Percentiles rank a stretch among this genome's conserved stretches.
These are phyloP conservation scores for Macrotus californicus DNA, from an alignment of 2,113 vertebrate genomes.

Conservation along the genomic window DNA sequence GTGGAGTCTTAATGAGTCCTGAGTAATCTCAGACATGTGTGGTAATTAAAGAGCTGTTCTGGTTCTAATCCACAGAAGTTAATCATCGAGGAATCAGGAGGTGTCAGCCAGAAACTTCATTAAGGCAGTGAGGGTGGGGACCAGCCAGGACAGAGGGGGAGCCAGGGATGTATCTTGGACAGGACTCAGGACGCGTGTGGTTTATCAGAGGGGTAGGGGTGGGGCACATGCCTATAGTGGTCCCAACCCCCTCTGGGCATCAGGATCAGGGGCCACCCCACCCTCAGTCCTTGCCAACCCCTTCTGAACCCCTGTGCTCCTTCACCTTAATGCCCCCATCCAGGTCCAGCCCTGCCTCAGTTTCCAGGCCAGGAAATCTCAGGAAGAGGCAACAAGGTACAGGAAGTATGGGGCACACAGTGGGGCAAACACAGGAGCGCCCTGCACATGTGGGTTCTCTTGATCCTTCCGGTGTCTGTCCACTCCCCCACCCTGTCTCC, in stretches of 20 bases:
- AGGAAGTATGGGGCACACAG: background rate
- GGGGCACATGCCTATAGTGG: background rate
- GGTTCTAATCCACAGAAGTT: constrained; percentile 78
- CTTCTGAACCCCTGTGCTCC: background rate
- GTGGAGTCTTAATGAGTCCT: constrained; percentile 78
- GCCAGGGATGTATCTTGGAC: background rate
- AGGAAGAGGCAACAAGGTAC: background rate
- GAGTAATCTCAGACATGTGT: constrained; percentile 81
- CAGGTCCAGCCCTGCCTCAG: background rate
- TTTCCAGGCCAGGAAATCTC: background rate
- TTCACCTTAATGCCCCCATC: background rate
- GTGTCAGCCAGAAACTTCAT: constrained; percentile 69
- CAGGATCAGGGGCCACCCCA: background rate
- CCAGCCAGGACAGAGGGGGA: background rate
- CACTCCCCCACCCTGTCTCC: background rate
- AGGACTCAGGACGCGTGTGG: no score
- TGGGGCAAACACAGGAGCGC: background rate
- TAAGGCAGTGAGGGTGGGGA: background rate
- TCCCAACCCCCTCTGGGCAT: background rate
- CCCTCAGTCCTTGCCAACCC: background rate
- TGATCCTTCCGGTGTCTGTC: background rate
- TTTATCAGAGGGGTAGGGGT: background rate
- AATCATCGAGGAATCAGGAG: constrained; percentile 79
- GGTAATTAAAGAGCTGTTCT: constrained; percentile 84
- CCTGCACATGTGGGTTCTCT: background rate